phyloP scores from a whole-genome alignment of 1,140 invertebrate species.

The Drosophila micromelanica region DNA sequence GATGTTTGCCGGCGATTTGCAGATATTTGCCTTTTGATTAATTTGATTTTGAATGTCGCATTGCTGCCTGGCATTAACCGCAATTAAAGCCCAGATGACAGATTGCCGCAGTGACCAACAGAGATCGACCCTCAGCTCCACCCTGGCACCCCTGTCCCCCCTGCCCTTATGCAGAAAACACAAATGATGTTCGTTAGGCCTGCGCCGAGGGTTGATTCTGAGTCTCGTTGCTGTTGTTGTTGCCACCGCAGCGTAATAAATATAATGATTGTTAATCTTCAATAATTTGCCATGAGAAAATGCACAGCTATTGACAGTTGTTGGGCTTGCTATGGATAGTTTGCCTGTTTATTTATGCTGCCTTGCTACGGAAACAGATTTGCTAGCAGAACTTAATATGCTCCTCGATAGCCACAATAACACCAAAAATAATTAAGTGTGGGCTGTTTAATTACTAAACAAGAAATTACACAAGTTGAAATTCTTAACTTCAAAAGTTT shows the following conservation, averaged over 20 bases:
- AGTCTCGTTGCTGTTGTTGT: slow-evolving; percentile 15
- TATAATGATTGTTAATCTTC: slow-evolving; percentile 80
- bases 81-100: slow-evolving; percentile 71
- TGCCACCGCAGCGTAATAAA: slow-evolving; percentile 60
- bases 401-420: neutral
- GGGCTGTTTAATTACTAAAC: too few species aligned
- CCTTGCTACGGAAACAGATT: neutral
- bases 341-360: slow-evolving; percentile 49
- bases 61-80: slow-evolving; percentile 50
- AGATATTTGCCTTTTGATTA: slow-evolving; percentile 54
- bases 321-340: slow-evolving; percentile 39
- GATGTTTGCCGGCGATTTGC: slow-evolving; percentile 38
- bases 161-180: slow-evolving; percentile 23
- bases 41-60: slow-evolving; percentile 59
- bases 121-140: slow-evolving; percentile 47
- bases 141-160: neutral
- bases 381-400: too few species aligned
- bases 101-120: slow-evolving; percentile 54
- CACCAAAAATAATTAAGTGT: too few species aligned
- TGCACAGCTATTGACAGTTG: slow-evolving; percentile 51
- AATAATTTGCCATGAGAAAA: slow-evolving; percentile 82
- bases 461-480: too few species aligned
- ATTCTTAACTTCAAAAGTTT: too few species aligned
- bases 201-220: slow-evolving; percentile 48
- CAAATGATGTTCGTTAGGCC: slow-evolving; percentile 62